Evolutionary conservation across 2,797 vertebrate species (phyloP), one percentile per base, ranked within the genome.

Genomic region (Enteromius afrohamiltoni): DNA sequence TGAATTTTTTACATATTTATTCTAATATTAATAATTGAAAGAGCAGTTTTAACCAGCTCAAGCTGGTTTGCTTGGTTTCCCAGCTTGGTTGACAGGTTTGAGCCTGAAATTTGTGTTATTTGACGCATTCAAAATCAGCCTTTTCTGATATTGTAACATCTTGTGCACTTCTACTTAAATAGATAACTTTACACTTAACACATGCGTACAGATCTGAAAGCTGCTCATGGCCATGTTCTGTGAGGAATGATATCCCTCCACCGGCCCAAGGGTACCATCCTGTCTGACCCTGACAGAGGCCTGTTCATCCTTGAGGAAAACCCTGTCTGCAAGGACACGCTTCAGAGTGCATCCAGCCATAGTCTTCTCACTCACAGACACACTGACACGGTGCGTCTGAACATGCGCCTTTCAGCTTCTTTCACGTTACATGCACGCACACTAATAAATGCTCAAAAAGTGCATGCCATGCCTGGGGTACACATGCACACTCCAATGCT

Each of bases 211-310:
- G 62, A 76, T 58, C 40, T 83, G 55, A 83, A 60, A 64, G 53
- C 67, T 80, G 80, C 74, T 85, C 82, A 85, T 79, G 68, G 69
- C 6, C 86, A 5, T 77, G 19, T 47, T 82, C 51, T 51, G 68
- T 80, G 86, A 80, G 88, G 93, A 88, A 93, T 84, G 88, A 88
- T 81, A 78, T 0, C 7, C 60, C 69, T 31, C 53, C 45, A 76
- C 21, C 13, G 55, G 65, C 83, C 80, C 88, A 86, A 87, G 88
- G 88, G 68, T 87, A 82, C 58, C 49, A 87, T 74, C 67, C 67
- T 65, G 75, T 77, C 83, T 74, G 79, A 84, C 82, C 79, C 87
- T 85, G 85, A 84, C 42, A 83, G 75, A 82, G 82, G 74, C 74
- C 79, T 64, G 76, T 58, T 79, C 78, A 79, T 83, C 76, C 82